Evolutionary conservation across 1,140 invertebrate genomes (phyloP).

Genomic region (Drosophila pseudoobscura): DNA sequence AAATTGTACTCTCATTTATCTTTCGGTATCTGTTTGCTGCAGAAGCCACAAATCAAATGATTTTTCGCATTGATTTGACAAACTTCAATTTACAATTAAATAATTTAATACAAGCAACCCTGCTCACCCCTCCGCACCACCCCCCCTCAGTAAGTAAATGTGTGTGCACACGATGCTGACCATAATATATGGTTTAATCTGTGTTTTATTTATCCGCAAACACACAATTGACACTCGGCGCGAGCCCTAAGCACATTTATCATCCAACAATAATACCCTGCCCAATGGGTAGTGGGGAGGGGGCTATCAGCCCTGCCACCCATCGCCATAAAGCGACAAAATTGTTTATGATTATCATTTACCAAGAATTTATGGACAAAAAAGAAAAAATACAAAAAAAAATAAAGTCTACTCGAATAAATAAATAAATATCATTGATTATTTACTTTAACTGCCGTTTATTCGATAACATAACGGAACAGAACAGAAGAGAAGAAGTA

Average conservation of each 20-base stretch:
- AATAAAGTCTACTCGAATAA: constrained; percentile 21
- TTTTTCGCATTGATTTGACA: constrained; percentile 29
- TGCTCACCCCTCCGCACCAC: not conserved
- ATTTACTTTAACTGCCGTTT: constrained; percentile 42
- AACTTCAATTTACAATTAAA: constrained; percentile 43
- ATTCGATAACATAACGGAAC: constrained; percentile 28
- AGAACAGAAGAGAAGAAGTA: constrained; percentile 4
- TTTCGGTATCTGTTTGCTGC: too few species aligned
- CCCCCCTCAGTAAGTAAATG: constrained; percentile 9
- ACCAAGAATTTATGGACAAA: constrained; percentile 59
- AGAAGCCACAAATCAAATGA: constrained; percentile 16
- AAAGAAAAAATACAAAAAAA: constrained; percentile 3
- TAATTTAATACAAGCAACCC: constrained; percentile 13
- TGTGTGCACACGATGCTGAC: constrained; percentile 26
- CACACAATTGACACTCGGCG: constrained; percentile 73
- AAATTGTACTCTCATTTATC: too few species aligned
- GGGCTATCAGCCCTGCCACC: constrained; percentile 1
- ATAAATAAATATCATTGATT: constrained; percentile 51
- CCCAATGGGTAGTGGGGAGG: constrained; percentile 10
- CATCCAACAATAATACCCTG: constrained; percentile 52
- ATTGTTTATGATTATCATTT: constrained; percentile 78
- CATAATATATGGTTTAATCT: constrained; percentile 74
- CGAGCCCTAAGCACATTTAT: constrained; percentile 68
- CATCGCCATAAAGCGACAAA: constrained; percentile 49
- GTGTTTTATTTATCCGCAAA: constrained; percentile 61